Percentiles rank a stretch among this genome's conserved stretches.
These are phyloP conservation scores for Andricus curvator DNA, from an alignment of 2,888 invertebrate genomes.

Conservation along the genomic window DNA sequence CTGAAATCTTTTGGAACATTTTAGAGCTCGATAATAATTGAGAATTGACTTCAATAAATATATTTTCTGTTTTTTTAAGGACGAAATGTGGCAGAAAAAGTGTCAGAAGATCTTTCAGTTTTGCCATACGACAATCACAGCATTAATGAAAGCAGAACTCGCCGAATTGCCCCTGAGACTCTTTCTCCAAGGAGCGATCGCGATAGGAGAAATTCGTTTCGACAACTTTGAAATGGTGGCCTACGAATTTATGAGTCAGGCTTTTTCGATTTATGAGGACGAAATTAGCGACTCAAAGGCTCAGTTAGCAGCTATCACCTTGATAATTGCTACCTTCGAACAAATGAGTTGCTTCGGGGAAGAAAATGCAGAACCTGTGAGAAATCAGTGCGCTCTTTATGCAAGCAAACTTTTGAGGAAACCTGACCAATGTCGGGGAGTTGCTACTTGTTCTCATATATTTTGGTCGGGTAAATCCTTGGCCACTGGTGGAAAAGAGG, in stretches of 20 bases:
- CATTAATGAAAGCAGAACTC: constrained; percentile 95
- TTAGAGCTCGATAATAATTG: background rate
- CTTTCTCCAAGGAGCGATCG: constrained; percentile 96
- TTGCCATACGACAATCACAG: constrained; percentile 96
- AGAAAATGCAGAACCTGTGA: constrained; percentile 97
- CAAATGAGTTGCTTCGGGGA: constrained; percentile 96
- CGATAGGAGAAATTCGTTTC: constrained; percentile 94
- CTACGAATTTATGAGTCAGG: constrained; percentile 98
- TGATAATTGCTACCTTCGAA: constrained; percentile 97
- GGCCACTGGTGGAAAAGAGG: constrained; percentile 78
- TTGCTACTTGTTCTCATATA: constrained; percentile 95
- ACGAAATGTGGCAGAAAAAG: constrained; percentile 99
- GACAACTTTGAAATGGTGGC: constrained; percentile 98
- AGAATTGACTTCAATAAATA: background rate
- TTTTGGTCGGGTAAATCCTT: constrained; percentile 95
- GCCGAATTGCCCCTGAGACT: constrained; percentile 95
- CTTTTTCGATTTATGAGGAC: constrained; percentile 98
- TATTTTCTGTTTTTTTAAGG: constrained; percentile 78
- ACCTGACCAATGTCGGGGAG: constrained; percentile 98
- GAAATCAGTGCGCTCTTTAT: constrained; percentile 97
- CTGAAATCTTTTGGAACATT: background rate
- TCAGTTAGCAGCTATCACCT: constrained; percentile 96
- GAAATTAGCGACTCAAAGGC: constrained; percentile 99
- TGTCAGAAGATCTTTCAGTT: constrained; percentile 99
- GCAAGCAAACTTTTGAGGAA: constrained; percentile 98